Conservation (phyloP, 2,797 vertebrate genomes). For the Phoeniculus purpureus region DNA sequence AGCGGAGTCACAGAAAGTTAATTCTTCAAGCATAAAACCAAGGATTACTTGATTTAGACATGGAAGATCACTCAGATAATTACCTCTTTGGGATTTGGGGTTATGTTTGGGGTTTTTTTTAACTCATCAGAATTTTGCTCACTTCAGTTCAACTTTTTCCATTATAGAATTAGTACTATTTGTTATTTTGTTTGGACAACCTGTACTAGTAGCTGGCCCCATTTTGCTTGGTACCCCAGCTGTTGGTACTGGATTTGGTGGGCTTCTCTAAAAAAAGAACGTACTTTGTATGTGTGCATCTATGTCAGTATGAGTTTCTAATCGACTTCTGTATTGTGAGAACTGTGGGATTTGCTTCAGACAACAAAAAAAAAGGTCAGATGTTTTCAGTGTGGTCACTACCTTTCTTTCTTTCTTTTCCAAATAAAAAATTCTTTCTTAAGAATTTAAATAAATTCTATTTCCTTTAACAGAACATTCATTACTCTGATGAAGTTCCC, state of each 20-base stretch:
- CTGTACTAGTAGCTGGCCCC: background rate
- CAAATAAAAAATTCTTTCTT: background rate
- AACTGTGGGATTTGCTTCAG: background rate
- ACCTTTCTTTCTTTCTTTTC: background rate
- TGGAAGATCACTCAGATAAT: background rate
- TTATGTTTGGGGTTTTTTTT: background rate
- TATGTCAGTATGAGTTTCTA: background rate
- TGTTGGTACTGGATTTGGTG: background rate
- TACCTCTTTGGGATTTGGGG: background rate
- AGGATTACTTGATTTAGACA: background rate
- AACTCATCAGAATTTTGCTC: background rate
- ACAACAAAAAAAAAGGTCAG: background rate
- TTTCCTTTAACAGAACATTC: background rate
- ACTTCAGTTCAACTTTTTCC: background rate
- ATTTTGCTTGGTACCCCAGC: background rate
- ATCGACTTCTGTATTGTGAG: background rate
- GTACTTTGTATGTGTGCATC: accelerated
- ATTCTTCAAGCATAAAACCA: background rate
- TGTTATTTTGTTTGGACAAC: background rate
- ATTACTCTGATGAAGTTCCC: background rate
- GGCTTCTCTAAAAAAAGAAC: background rate
- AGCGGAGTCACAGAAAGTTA: background rate
- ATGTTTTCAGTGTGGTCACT: background rate
- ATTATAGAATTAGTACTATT: background rate
- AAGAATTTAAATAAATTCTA: background rate